Percentiles rank a stretch among this genome's conserved stretches.
Conservation (phyloP, 2,888 invertebrate species). For the Mythimna albipuncta region DNA sequence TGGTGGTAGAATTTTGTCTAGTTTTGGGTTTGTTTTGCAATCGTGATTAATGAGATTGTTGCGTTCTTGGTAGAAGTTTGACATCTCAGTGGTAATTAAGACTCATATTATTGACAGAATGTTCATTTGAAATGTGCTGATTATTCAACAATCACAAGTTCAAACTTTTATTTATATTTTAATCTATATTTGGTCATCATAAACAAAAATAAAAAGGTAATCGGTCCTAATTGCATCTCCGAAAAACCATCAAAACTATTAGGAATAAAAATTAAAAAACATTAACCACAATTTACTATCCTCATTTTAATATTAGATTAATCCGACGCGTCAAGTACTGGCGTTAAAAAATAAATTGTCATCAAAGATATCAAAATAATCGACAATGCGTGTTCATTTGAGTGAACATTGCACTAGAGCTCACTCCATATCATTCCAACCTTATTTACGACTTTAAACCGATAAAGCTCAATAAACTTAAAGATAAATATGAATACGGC, state of each 20-base stretch:
- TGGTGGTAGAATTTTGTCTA: constrained; percentile 6
- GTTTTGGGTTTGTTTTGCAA: constrained; percentile 4
- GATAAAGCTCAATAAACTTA: constrained; percentile 81
- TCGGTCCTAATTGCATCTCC: constrained; percentile 39
- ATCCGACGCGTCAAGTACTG: constrained; percentile 61
- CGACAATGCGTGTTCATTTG: constrained; percentile 71
- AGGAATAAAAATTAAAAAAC: constrained; percentile 57
- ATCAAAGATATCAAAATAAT: constrained; percentile 70
- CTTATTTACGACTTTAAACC: constrained; percentile 81
- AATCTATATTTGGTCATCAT: constrained; percentile 36
- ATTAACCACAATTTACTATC: constrained; percentile 61
- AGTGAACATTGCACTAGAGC: constrained; percentile 69
- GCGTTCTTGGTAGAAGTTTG: background rate
- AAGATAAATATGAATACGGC: constrained; percentile 78
- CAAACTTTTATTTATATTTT: background rate
- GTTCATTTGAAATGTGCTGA: background rate
- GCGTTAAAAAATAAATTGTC: constrained; percentile 67
- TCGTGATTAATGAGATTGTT: background rate
- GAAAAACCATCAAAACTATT: constrained; percentile 36
- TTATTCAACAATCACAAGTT: background rate
- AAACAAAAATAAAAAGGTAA: constrained; percentile 46
- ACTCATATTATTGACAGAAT: background rate
- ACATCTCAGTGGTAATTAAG: background rate
- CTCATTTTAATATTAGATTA: constrained; percentile 73
- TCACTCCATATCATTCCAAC: constrained; percentile 70